phyloP scores from a whole-genome alignment of 2,888 invertebrate species.

The Unio delphinus region DNA sequence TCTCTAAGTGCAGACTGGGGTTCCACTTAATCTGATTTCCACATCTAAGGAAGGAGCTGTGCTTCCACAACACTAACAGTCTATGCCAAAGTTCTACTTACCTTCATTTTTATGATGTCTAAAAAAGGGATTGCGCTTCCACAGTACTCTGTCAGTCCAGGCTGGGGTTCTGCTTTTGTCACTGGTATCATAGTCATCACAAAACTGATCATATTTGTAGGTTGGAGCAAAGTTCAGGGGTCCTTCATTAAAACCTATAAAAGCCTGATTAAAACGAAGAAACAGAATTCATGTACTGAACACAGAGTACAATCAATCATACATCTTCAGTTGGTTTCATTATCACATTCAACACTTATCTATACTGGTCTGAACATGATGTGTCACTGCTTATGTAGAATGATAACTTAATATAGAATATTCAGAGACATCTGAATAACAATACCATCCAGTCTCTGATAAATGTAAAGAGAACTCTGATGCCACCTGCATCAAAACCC shows the following conservation, averaged over 20 bases:
- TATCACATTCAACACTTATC: no score
- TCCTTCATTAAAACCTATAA: slow-evolving; percentile 94
- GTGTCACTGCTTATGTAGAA: no score
- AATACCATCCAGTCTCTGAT: no score
- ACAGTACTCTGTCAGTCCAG: slow-evolving; percentile 98
- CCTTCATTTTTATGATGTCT: slow-evolving; percentile 25
- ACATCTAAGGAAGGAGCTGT: slow-evolving; percentile 65
- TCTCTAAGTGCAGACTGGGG: slow-evolving; percentile 99
- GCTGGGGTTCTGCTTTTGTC: slow-evolving; percentile 98
- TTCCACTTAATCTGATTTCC: slow-evolving; percentile 77
- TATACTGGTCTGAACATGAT: no score
- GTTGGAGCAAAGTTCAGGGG: slow-evolving; percentile 94
- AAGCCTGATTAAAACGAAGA: slow-evolving; percentile 76
- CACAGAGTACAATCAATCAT: no score
- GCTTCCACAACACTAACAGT: slow-evolving; percentile 95
- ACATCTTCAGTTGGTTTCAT: no score
- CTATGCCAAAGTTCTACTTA: slow-evolving; percentile 93
- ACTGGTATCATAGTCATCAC: slow-evolving; percentile 98
- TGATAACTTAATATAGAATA: no score
- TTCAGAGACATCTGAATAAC: no score
- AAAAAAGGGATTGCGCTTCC: slow-evolving; percentile 78
- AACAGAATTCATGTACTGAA: no score
- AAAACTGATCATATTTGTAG: slow-evolving; percentile 98
- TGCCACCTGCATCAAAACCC: no score
- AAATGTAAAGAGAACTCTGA: no score